Base-by-base conservation (phyloP, 2,113 vertebrate genomes). In the Cavia porcellus region DNA sequence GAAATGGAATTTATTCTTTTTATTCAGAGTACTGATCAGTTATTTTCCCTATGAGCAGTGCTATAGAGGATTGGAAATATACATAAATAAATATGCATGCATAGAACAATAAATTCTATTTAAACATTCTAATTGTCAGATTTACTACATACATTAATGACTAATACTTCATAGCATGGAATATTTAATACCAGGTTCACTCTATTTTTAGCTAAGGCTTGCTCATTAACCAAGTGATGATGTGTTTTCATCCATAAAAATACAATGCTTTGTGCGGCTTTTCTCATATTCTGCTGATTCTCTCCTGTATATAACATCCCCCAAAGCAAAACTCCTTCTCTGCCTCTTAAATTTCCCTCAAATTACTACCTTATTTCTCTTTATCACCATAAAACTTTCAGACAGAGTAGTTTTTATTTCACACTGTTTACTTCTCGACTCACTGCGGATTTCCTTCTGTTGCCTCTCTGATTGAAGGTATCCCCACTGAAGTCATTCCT, bases 191-290 rank as follows among this genome's bases (percentile, higher is more conserved):
- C 30, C 45, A 64, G 8, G 10, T 95, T 84, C 75, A 59, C 38
- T 94, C 89, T 93, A 8, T 89, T 95, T 97, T 96, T 96, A 93
- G 61, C 75, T 35, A 47, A 84, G 79, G 5, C 32, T 96, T 70
- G 25, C 55, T 91, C 72, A 64, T 70, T 55, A 81, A 90, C 75
- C 85, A 93, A 89, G 32, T 80, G 55, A 38, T 75, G n/a, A 91
- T 97, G 28, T 87, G 59, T 91, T 93, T 97, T 47, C 70, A 70
- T 13, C 42, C 59, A 61, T 85, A 61, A 79, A 66, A 59, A 42
- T 35, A 47, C 64, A 86, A 82, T 74, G 22, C 38, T 75, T n/a
- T n/a, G 15, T 90, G 92, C 57, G 70, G 2, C 50, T 92, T 62
- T 92, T 57, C 86, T 93, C 57, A 52, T 81, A 55, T 77, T 93